phyloP scores from a whole-genome alignment of 2,113 vertebrate species.

The Protobothrops mucrosquamatus region DNA sequence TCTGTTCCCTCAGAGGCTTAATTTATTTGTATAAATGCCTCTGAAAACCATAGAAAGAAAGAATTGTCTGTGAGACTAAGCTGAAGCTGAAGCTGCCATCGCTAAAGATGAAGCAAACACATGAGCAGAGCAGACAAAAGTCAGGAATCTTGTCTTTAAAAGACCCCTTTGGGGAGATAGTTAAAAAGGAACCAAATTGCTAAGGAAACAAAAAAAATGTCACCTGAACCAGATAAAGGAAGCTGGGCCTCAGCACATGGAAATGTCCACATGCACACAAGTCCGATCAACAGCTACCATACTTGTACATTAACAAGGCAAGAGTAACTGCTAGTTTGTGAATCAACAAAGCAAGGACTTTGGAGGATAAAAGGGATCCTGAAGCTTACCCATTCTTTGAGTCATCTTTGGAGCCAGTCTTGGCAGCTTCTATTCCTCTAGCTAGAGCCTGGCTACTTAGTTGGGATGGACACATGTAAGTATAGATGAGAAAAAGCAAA shows the following conservation, averaged over 20 bases:
- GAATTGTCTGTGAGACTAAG: background rate
- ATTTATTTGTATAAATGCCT: constrained; percentile 22
- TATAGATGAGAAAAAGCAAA: background rate
- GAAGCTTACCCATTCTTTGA: background rate
- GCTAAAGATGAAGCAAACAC: background rate
- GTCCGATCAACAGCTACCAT: background rate
- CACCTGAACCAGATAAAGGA: background rate
- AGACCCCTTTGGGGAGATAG: background rate
- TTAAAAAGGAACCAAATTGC: background rate
- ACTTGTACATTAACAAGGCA: background rate
- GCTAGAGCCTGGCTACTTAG: background rate
- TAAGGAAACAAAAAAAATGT: background rate
- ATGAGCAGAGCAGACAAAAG: background rate
- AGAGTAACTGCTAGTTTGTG: background rate
- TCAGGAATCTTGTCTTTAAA: background rate
- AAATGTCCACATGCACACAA: background rate
- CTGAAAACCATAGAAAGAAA: constrained; percentile 18
- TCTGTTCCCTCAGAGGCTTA: constrained; percentile 8
- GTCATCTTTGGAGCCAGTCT: background rate
- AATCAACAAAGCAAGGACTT: background rate
- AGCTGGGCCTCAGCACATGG: background rate
- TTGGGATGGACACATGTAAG: background rate
- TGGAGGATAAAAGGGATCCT: background rate
- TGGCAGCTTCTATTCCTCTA: background rate
- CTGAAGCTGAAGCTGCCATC: background rate